These are phyloP conservation scores for Drosophila repletoides DNA, from an alignment of 1,140 invertebrate genomes.

Conservation along the genomic window DNA sequence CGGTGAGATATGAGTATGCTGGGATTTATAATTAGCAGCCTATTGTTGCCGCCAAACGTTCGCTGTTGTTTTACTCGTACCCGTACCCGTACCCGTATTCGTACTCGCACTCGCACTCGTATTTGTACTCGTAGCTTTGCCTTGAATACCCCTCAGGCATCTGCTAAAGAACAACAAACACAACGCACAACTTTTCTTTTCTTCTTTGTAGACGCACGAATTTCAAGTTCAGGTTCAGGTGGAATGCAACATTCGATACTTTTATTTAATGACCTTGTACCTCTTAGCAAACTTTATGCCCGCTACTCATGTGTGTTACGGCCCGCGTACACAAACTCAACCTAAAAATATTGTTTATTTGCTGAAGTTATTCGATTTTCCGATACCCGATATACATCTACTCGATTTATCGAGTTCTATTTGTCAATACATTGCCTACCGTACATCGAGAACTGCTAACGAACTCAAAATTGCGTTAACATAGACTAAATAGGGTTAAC, in stretches of 20 bases:
- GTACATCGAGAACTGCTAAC: not conserved
- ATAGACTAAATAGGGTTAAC: too few relatives aligned
- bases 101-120: too few relatives aligned
- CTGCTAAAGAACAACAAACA: slow-evolving; percentile 44
- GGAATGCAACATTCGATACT: slow-evolving; percentile 21
- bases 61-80: slow-evolving; percentile 32
- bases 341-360: slow-evolving; percentile 35
- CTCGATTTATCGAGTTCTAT: slow-evolving; percentile 14
- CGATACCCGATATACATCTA: slow-evolving; percentile 7
- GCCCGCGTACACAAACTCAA: slow-evolving; percentile 21
- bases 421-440: too few relatives aligned
- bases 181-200: slow-evolving; percentile 25
- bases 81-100: too few relatives aligned
- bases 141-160: slow-evolving; percentile 32
- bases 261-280: slow-evolving; percentile 29
- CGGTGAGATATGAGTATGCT: slow-evolving; percentile 55
- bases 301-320: slow-evolving; percentile 1
- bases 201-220: not conserved
- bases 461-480: slow-evolving; percentile 10
- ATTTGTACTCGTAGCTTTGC: too few relatives aligned
- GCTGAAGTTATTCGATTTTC: slow-evolving; percentile 4
- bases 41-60: slow-evolving; percentile 67
- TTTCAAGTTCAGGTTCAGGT: slow-evolving; percentile 64
- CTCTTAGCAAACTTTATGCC: slow-evolving; percentile 30
- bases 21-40: slow-evolving; percentile 77